These are phyloP conservation scores for Eurystomus glaucurus DNA, from an alignment of 2,797 vertebrate genomes.

Conservation along the genomic window DNA sequence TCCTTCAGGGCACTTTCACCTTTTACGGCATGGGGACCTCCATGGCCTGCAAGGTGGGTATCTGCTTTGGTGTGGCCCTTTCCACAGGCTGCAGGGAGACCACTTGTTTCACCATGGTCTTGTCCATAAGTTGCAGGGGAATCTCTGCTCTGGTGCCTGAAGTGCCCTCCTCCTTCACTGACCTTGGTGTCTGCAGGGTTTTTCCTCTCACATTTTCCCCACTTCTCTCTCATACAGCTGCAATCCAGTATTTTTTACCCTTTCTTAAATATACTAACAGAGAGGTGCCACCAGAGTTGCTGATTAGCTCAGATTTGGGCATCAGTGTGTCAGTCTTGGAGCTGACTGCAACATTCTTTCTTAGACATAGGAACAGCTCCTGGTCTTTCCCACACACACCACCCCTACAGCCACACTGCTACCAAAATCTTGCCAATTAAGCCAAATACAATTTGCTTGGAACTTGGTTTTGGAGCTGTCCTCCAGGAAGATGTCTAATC, in stretches of 20 bases:
- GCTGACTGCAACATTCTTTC: not conserved
- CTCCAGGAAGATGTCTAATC: not conserved
- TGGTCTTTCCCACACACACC: not conserved
- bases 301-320: not conserved
- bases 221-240: not conserved
- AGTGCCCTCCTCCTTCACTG: not conserved
- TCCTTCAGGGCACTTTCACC: not conserved
- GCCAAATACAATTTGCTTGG: fast-evolving
- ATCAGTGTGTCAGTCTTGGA: fast-evolving
- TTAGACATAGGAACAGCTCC: fast-evolving
- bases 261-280: not conserved
- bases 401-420: not conserved
- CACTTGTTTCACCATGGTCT: fast-evolving
- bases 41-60: not conserved
- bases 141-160: not conserved
- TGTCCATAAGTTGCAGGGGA: not conserved
- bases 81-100: not conserved
- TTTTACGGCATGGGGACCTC: fast-evolving
- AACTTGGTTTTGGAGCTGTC: not conserved
- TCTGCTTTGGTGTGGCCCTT: not conserved
- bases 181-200: not conserved
- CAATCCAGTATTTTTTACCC: not conserved
- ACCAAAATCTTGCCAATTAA: not conserved
- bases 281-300: not conserved
- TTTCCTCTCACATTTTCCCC: not conserved